Percentiles rank a stretch among this genome's conserved stretches.
These are phyloP conservation scores for Sceloporus tristichus DNA, from an alignment of 2,113 vertebrate species.

Conservation along the genomic window DNA sequence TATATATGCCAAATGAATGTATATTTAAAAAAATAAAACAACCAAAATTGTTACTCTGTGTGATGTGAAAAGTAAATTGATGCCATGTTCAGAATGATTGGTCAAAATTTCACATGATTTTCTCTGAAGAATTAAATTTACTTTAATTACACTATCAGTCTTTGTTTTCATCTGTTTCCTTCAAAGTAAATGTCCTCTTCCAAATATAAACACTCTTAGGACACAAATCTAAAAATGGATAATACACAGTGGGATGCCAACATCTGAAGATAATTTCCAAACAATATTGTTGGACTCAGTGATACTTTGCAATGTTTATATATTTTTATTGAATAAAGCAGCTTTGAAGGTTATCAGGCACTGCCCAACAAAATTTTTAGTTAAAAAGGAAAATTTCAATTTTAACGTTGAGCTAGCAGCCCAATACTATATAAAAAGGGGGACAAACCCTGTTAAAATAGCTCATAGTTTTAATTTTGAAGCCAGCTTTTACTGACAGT, in stretches of 20 bases:
- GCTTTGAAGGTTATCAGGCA: constrained; percentile 92
- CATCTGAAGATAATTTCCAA: constrained; percentile 78
- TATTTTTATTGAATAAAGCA: constrained; percentile 88
- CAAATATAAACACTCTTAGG: constrained; percentile 67
- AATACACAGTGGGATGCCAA: constrained; percentile 75
- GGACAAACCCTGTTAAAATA: constrained; percentile 83
- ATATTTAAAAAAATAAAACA: constrained; percentile 45
- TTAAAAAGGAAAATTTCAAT: constrained; percentile 74
- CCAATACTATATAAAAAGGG: constrained; percentile 84
- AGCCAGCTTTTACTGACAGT: constrained; percentile 80
- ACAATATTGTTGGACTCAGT: constrained; percentile 81
- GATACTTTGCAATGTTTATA: constrained; percentile 77
- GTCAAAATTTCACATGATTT: constrained; percentile 53
- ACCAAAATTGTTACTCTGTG: constrained; percentile 46
- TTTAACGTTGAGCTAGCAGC: constrained; percentile 82
- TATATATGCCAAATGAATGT: constrained; percentile 49
- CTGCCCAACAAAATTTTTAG: constrained; percentile 91
- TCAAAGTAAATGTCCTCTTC: constrained; percentile 61
- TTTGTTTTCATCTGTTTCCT: constrained; percentile 56
- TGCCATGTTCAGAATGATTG: constrained; percentile 57
- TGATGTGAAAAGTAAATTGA: constrained; percentile 60
- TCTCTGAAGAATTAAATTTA: constrained; percentile 46
- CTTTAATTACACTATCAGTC: constrained; percentile 47
- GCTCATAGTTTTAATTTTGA: constrained; percentile 85
- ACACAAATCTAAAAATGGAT: constrained; percentile 75